Conservation (phyloP, 2,797 vertebrate species). For the Odontamblyopus lacepedii region DNA sequence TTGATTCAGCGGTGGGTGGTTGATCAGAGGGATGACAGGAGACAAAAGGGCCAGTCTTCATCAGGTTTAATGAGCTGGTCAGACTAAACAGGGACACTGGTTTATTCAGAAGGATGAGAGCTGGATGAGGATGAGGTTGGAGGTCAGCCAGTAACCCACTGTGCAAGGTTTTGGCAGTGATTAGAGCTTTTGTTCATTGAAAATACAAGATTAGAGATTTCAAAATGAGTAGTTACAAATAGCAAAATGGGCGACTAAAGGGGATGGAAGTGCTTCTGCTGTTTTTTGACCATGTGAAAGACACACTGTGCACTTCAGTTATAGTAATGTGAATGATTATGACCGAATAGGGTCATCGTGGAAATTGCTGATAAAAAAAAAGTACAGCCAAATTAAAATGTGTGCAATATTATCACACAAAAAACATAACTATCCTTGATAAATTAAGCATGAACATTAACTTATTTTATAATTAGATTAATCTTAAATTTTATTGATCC, state of each 20-base stretch:
- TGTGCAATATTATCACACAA: not conserved
- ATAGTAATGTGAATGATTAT: not conserved
- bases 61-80: slow-evolving; percentile 6
- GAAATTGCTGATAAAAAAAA: not conserved
- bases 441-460: too few species aligned
- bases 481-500: too few species aligned
- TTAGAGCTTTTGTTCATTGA: not conserved
- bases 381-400: not conserved
- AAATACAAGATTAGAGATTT: not conserved
- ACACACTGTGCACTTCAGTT: not conserved
- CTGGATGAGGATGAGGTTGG: not conserved
- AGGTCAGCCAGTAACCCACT: not conserved
- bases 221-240: not conserved
- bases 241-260: not conserved
- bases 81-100: slow-evolving; percentile 5
- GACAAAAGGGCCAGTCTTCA: slow-evolving; percentile 9
- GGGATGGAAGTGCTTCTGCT: not conserved
- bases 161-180: not conserved
- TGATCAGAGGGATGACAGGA: slow-evolving; percentile 27
- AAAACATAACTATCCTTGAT: too few species aligned
- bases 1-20: slow-evolving; percentile 44
- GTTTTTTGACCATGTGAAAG: not conserved
- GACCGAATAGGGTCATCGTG: not conserved
- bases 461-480: too few species aligned
- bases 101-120: not conserved